Evolutionary conservation across 1,140 invertebrate species (phyloP).

Genomic region (Lepidurus packardi): DNA sequence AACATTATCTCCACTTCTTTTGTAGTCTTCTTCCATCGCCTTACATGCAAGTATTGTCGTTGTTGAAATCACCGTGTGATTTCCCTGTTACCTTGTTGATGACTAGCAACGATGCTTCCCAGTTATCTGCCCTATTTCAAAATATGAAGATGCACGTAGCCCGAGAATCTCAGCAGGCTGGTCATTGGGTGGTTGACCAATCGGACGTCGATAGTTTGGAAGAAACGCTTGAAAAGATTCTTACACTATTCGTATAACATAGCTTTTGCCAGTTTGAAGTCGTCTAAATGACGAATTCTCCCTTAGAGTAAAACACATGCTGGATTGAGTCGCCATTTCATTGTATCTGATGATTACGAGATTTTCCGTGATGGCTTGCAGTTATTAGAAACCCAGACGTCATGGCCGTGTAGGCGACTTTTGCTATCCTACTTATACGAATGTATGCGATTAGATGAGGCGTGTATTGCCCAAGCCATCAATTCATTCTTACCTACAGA

Average conservation of each 20-base stretch:
- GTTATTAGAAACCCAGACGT: not conserved
- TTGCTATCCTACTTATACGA: not conserved
- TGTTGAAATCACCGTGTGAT: not conserved
- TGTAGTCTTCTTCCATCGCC: not conserved
- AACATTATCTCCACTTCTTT: not conserved
- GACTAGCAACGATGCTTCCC: not conserved
- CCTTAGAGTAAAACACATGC: not conserved
- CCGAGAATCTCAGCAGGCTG: not conserved
- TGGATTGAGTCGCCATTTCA: not conserved
- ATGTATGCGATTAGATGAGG: not conserved
- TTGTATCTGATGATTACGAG: not conserved
- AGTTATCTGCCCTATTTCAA: not conserved
- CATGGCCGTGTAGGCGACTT: not conserved
- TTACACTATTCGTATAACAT: not conserved
- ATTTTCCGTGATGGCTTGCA: not conserved
- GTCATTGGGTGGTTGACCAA: not conserved
- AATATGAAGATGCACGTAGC: not conserved
- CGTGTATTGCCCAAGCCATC: not conserved
- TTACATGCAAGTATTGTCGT: not conserved
- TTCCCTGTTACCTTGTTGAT: not conserved
- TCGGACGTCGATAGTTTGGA: not conserved
- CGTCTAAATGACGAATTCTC: not conserved
- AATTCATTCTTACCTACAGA: not conserved
- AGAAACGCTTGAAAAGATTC: constrained; percentile 1
- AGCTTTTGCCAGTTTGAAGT: not conserved